Evolutionary conservation across 2,797 vertebrate species (phyloP).

Genomic region (Anniella stebbinsi): DNA sequence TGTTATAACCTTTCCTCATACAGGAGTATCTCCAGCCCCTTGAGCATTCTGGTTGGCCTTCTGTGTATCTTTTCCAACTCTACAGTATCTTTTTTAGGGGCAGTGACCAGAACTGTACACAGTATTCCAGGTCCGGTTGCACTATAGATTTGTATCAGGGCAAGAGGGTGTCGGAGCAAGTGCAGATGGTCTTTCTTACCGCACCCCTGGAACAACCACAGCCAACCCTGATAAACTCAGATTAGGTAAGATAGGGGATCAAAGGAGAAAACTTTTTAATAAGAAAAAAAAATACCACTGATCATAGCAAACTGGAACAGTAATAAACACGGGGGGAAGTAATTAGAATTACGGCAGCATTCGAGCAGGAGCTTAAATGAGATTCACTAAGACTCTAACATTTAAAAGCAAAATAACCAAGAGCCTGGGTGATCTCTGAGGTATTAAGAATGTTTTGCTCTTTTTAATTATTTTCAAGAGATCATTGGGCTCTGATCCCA

Average conservation of each 20-base stretch:
- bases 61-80: too few relatives aligned
- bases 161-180: too few relatives aligned
- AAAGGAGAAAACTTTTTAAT: background rate
- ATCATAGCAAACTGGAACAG: slow-evolving; percentile 5
- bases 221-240: background rate
- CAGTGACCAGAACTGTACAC: too few relatives aligned
- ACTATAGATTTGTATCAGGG: too few relatives aligned
- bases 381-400: slow-evolving; percentile 26
- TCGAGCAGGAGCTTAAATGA: slow-evolving; percentile 33
- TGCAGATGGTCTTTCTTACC: background rate
- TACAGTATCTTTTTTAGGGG: too few relatives aligned
- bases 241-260: background rate
- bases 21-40: too few relatives aligned
- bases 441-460: slow-evolving; percentile 46
- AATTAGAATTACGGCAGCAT: slow-evolving; percentile 43
- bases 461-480: slow-evolving; percentile 49
- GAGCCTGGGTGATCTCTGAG: slow-evolving; percentile 29
- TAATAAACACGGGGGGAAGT: slow-evolving; percentile 22
- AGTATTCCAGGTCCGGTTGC: too few relatives aligned
- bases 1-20: too few relatives aligned
- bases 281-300: background rate
- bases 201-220: background rate
- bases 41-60: too few relatives aligned
- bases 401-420: slow-evolving; percentile 51
- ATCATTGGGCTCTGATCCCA: slow-evolving; percentile 23